Conservation (phyloP, 2,888 invertebrate species). For the Teleiodes luculella region DNA sequence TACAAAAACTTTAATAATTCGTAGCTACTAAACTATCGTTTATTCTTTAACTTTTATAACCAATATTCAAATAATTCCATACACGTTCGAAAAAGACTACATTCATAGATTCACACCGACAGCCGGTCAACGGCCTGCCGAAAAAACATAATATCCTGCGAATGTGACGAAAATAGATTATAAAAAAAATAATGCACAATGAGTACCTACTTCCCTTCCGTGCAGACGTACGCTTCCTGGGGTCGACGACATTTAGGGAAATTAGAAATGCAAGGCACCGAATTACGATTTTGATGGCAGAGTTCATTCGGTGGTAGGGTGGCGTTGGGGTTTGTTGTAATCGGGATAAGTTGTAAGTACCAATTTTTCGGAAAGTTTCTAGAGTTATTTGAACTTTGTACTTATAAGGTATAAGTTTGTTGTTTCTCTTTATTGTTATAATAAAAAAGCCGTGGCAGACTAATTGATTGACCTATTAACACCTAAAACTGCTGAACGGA, state of each 20-base stretch:
- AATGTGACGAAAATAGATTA: conserved; percentile 60
- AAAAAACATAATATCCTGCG: conserved; percentile 63
- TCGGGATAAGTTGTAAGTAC: background rate
- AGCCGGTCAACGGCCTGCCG: conserved; percentile 37
- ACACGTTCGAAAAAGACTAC: background rate
- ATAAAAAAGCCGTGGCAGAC: too few species aligned
- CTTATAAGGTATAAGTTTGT: too few species aligned
- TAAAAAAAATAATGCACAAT: conserved; percentile 60
- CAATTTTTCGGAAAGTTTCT: background rate
- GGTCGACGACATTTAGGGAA: conserved; percentile 49
- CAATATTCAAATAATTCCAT: background rate
- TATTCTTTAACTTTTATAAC: too few species aligned
- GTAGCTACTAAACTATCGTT: too few species aligned
- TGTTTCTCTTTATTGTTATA: too few species aligned
- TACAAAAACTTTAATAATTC: too few species aligned
- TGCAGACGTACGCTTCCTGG: conserved; percentile 56
- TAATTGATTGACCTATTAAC: too few species aligned
- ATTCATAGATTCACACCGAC: background rate
- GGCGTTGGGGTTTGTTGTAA: conserved; percentile 7
- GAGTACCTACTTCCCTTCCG: conserved; percentile 51
- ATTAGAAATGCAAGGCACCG: conserved; percentile 57
- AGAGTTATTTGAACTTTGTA: too few species aligned
- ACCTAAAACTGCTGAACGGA: too few species aligned
- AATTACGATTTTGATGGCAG: conserved; percentile 56
- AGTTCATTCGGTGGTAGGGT: conserved; percentile 33